phyloP scores from a whole-genome alignment of 2,888 invertebrate genomes.

The Beris morrisii region DNA sequence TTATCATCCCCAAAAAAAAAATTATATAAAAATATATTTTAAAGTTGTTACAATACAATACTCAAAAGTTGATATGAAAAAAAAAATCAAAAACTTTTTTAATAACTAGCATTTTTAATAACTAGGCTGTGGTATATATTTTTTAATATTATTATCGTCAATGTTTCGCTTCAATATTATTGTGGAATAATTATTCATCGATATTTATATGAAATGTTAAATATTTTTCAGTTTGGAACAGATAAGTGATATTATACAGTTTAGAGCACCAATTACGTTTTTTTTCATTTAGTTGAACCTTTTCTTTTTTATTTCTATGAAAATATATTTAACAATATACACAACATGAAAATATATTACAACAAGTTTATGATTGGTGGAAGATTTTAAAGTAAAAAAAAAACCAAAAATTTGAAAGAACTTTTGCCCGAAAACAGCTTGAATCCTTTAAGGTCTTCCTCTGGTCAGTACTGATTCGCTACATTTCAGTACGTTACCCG shows the following conservation, averaged over 20 bases:
- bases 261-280: constrained; percentile 24
- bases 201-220: constrained; percentile 25
- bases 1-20: neutral
- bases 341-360: constrained; percentile 21
- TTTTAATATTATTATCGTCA: constrained; percentile 26
- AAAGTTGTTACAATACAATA: constrained; percentile 21
- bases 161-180: constrained; percentile 32
- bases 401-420: no score
- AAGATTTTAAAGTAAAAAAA: constrained; percentile 34
- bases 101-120: constrained; percentile 21
- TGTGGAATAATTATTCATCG: constrained; percentile 22
- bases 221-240: constrained; percentile 39
- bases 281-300: constrained; percentile 29
- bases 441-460: constrained; percentile 36
- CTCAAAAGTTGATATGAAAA: constrained; percentile 27
- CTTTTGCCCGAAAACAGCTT: neutral
- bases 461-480: constrained; percentile 42
- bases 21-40: constrained; percentile 1
- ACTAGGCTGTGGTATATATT: neutral
- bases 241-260: constrained; percentile 29
- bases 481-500: constrained; percentile 41
- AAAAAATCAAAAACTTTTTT: constrained; percentile 19
- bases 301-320: constrained; percentile 19
- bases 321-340: constrained; percentile 10
- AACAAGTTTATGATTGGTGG: constrained; percentile 36